Percentiles rank a stretch among this genome's conserved stretches.
phyloP scores from a whole-genome alignment of 2,888 invertebrate species.

The Neoitamus cyanurus region DNA sequence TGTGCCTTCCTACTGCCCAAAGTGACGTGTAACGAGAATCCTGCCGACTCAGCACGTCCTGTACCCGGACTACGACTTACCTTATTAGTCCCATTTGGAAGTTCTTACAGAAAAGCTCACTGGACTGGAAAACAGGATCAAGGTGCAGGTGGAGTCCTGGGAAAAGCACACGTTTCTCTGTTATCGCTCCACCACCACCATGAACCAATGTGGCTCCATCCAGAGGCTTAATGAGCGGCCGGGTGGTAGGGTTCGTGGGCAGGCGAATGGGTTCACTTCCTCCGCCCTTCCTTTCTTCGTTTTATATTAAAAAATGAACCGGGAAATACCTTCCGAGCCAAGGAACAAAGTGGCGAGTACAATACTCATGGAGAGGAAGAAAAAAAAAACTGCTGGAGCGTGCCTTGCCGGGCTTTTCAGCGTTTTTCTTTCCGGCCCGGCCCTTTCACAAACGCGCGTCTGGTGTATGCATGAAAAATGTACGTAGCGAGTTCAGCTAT shows the following conservation, averaged over 20 bases:
- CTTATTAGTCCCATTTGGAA: conserved; percentile 26
- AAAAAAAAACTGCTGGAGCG: neutral
- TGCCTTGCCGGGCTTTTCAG: neutral
- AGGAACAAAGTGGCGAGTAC: conserved; percentile 2
- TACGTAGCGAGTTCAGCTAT: conserved; percentile 6
- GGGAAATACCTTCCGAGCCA: conserved; percentile 8
- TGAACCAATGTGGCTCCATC: neutral
- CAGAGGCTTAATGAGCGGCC: conserved; percentile 12
- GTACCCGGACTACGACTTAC: neutral
- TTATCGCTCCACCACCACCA: neutral
- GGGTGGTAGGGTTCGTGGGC: neutral
- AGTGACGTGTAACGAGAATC: neutral
- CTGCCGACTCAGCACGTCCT: conserved; percentile 1
- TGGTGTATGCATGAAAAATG: neutral
- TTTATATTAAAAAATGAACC: conserved; percentile 6
- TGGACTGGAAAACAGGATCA: conserved; percentile 17
- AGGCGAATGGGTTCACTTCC: conserved; percentile 13
- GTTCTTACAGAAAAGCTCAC: neutral
- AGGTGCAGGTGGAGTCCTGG: neutral
- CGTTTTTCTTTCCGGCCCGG: neutral
- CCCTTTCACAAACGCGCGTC: neutral
- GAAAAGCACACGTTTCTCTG: conserved; percentile 15
- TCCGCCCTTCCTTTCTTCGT: neutral
- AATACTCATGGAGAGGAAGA: neutral
- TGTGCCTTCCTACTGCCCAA: neutral